Percentiles rank a stretch among this genome's conserved stretches.
Conservation (phyloP, 2,888 invertebrate genomes). For the Petrophora chlorosata region DNA sequence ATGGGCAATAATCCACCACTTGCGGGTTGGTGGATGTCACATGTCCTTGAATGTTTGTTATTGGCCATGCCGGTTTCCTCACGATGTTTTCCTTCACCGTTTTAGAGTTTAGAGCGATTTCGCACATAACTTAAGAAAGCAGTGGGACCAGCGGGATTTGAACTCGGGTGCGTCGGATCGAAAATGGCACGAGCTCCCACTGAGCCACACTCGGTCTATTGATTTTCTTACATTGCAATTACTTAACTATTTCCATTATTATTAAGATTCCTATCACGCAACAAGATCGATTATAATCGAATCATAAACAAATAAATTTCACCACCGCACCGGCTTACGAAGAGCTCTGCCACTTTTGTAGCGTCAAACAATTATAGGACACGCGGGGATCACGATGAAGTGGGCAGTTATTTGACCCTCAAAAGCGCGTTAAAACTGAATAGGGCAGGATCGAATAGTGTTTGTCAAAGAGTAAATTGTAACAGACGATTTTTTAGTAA, state of each 20-base stretch:
- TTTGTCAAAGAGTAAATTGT: conserved; percentile 33
- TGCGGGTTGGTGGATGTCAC: no score
- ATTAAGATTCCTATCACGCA: conserved; percentile 60
- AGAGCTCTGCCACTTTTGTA: conserved; percentile 48
- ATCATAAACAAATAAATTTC: conserved; percentile 75
- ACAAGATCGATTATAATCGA: conserved; percentile 73
- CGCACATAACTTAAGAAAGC: no score
- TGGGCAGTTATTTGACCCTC: conserved; percentile 73
- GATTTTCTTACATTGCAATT: conserved; percentile 48
- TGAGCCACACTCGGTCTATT: no score
- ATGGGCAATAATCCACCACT: no score
- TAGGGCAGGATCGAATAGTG: conserved; percentile 60
- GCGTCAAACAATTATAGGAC: conserved; percentile 30
- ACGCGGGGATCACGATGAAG: conserved; percentile 43
- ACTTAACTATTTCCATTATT: conserved; percentile 46
- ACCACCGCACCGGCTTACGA: conserved; percentile 45
- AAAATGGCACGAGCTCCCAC: no score
- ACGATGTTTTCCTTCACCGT: no score
- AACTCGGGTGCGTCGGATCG: no score
- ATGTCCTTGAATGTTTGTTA: no score
- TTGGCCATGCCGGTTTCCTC: no score
- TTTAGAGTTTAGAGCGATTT: no score
- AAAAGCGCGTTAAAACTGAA: conserved; percentile 77
- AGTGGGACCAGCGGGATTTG: no score
- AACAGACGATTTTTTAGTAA: neutral